Evolutionary conservation across 2,113 vertebrate species (phyloP).

Genomic region (Cyanistes caeruleus): DNA sequence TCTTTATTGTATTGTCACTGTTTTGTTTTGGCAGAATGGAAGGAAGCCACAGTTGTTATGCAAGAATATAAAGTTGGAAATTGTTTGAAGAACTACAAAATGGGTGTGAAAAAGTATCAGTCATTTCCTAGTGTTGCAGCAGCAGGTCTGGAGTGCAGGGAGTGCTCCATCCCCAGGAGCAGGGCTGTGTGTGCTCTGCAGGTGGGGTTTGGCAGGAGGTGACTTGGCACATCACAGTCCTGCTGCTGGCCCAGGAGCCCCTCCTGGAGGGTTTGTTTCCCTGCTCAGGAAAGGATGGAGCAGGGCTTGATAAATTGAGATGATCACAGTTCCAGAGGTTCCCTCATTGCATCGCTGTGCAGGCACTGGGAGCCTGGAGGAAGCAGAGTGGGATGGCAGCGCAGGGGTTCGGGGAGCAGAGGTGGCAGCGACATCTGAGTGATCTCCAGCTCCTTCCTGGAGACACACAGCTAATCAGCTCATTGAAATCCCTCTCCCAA

Average conservation of each 20-base stretch:
- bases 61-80: neutral
- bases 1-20: neutral
- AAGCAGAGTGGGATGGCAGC: fast-evolving
- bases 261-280: neutral
- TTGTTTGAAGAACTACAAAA: neutral
- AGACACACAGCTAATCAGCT: neutral
- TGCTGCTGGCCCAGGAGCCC: neutral
- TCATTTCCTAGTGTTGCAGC: neutral
- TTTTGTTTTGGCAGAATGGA: neutral
- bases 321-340: neutral
- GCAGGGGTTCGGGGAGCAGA: neutral
- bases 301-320: neutral
- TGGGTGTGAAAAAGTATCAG: neutral
- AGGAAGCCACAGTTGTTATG: neutral
- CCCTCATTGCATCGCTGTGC: fast-evolving
- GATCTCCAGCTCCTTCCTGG: too few species aligned
- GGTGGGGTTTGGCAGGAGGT: neutral
- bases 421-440: too few species aligned
- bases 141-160: neutral
- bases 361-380: neutral
- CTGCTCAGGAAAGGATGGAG: neutral
- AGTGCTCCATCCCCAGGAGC: neutral
- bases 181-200: neutral
- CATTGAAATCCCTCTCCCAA: neutral
- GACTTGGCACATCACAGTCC: neutral